Conservation (phyloP, 1,140 invertebrate species). For the Ips nitidus region DNA sequence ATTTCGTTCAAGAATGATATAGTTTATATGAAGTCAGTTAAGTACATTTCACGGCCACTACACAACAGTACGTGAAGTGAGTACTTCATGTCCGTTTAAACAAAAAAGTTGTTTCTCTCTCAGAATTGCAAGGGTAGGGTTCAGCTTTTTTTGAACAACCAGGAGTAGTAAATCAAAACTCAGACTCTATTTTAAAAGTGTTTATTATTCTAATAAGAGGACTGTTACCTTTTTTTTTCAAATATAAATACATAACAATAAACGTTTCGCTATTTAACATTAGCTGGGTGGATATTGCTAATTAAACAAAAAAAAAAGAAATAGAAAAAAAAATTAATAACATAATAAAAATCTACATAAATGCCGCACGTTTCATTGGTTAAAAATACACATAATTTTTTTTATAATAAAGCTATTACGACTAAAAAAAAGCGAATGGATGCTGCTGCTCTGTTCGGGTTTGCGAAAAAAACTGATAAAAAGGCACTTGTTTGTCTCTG, state of each 20-base stretch:
- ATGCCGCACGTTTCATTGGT: constrained; percentile 29
- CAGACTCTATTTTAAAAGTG: constrained; percentile 19
- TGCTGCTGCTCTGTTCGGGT: not conserved
- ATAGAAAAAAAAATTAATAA: constrained; percentile 27
- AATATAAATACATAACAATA: constrained; percentile 37
- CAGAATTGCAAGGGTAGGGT: too few relatives aligned
- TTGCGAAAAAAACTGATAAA: not conserved
- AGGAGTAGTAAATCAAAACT: not conserved
- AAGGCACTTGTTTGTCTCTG: constrained; percentile 27
- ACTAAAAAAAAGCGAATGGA: constrained; percentile 24
- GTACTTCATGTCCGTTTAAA: too few relatives aligned
- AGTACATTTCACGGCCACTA: too few relatives aligned
- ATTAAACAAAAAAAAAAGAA: constrained; percentile 15
- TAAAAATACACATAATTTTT: constrained; percentile 27
- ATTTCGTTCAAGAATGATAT: too few relatives aligned
- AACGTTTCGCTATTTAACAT: constrained; percentile 22
- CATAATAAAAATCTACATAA: constrained; percentile 36
- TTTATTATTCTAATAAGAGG: constrained; percentile 30
- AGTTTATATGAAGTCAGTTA: too few relatives aligned
- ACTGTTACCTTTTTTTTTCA: constrained; percentile 21
- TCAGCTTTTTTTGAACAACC: too few relatives aligned
- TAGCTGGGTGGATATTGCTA: constrained; percentile 28
- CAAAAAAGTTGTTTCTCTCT: too few relatives aligned
- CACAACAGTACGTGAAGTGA: too few relatives aligned
- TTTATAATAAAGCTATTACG: constrained; percentile 30